These are phyloP conservation scores for Hirtodrosophila cameraria DNA, from an alignment of 2,888 invertebrate genomes.

Conservation along the genomic window DNA sequence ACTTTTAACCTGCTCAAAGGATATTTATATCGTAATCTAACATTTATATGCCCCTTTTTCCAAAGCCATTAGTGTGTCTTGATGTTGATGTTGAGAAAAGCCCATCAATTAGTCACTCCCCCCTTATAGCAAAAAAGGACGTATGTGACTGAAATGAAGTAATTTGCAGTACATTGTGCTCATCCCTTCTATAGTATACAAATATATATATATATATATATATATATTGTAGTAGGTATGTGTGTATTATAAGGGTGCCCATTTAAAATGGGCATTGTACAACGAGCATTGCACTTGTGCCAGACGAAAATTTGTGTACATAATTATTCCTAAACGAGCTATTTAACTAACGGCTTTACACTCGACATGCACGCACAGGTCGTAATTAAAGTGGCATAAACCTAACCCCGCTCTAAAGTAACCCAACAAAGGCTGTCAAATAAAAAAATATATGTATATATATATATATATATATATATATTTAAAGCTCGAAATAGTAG, in stretches of 20 bases:
- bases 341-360: constrained; percentile 66
- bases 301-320: constrained; percentile 23
- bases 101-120: constrained; percentile 37
- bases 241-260: not conserved
- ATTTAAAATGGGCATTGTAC: constrained; percentile 39
- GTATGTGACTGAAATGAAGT: constrained; percentile 46
- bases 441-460: constrained; percentile 64
- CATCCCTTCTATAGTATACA: too few species aligned
- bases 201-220: too few species aligned
- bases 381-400: constrained; percentile 52
- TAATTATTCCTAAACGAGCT: constrained; percentile 77
- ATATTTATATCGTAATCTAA: not conserved
- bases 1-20: too few species aligned
- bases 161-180: constrained; percentile 43
- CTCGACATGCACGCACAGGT: constrained; percentile 42
- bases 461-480: constrained; percentile 74
- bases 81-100: constrained; percentile 17
- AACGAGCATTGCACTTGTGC: constrained; percentile 39
- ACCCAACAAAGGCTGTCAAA: constrained; percentile 35
- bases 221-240: too few species aligned
- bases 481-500: constrained; percentile 58
- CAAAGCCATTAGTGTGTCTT: constrained; percentile 10
- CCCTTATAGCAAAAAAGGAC: not conserved
- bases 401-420: not conserved
- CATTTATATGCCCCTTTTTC: not conserved